A percentile compares a stretch with the other conserved stretches of the same genome.
These are phyloP conservation scores for Trachelus iudaicus DNA, from an alignment of 2,888 invertebrate species.

Conservation along the genomic window DNA sequence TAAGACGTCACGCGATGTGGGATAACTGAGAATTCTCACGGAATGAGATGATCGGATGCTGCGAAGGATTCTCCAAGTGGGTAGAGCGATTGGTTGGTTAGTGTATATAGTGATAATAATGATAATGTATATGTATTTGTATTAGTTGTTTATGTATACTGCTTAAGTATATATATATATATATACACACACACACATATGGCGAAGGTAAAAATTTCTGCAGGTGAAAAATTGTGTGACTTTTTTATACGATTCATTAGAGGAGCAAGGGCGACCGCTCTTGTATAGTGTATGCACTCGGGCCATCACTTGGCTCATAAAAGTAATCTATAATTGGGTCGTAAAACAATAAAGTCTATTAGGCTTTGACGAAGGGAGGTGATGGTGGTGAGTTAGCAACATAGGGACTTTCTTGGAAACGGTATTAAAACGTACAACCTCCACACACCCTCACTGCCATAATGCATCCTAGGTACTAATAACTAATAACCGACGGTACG, in stretches of 20 bases:
- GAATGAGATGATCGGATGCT: background rate
- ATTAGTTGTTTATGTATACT: background rate
- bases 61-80: background rate
- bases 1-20: background rate
- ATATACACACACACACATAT: background rate
- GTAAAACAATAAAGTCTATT: conserved; percentile 62
- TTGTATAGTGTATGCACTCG: conserved; percentile 21
- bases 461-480: conserved; percentile 28
- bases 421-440: conserved; percentile 18
- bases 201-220: background rate
- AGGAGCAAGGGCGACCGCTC: conserved; percentile 26
- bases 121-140: background rate
- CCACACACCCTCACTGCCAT: background rate
- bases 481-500: conserved; percentile 36
- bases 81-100: background rate
- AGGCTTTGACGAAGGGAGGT: conserved; percentile 30
- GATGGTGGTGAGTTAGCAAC: conserved; percentile 3
- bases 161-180: background rate
- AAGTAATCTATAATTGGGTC: conserved; percentile 61
- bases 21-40: background rate
- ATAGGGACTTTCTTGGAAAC: conserved; percentile 27
- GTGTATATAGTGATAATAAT: background rate
- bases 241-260: conserved; percentile 44
- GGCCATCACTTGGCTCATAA: conserved; percentile 47
- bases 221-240: conserved; percentile 1